Percentiles rank a stretch among this genome's conserved stretches.
These are phyloP conservation scores for Siderastrea siderea DNA, from an alignment of 92 coral and sea anemone species.

Conservation along the genomic window DNA sequence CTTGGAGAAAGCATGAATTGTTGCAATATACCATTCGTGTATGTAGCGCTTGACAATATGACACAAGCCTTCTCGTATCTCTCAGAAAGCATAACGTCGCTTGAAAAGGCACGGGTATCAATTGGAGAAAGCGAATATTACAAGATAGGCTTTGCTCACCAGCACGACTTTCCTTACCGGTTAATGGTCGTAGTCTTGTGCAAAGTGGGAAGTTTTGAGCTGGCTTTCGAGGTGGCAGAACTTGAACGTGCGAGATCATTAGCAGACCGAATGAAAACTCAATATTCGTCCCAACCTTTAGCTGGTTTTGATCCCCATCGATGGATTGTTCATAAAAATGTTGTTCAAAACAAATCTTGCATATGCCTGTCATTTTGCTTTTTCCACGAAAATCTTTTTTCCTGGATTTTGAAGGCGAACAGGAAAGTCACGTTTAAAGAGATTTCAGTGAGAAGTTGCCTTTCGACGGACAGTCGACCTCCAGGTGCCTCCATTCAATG, in stretches of 20 bases:
- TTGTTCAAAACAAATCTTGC: not conserved
- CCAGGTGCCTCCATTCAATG: not conserved
- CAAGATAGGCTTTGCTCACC: slow-evolving; percentile 16
- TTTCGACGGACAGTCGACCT: too few species aligned
- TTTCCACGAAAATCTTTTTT: not conserved
- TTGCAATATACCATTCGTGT: not conserved
- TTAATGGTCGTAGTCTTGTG: not conserved
- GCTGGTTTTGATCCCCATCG: not conserved
- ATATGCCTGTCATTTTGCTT: not conserved
- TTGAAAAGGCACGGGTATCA: not conserved
- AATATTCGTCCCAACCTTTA: not conserved
- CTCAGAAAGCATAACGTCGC: not conserved
- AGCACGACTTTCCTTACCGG: too few species aligned
- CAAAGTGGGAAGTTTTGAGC: not conserved
- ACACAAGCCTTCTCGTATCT: not conserved
- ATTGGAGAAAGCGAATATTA: not conserved
- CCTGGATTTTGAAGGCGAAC: too few species aligned
- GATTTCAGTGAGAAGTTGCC: too few species aligned
- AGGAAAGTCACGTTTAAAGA: too few species aligned
- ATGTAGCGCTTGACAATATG: not conserved
- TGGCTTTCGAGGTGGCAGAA: not conserved
- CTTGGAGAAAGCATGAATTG: not conserved
- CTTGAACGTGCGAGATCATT: slow-evolving; percentile 27
- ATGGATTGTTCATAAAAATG: not conserved
- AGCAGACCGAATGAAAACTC: slow-evolving; percentile 5